Evolutionary conservation across 2,888 invertebrate genomes (phyloP).

Genomic region (Oscheius onirici): DNA sequence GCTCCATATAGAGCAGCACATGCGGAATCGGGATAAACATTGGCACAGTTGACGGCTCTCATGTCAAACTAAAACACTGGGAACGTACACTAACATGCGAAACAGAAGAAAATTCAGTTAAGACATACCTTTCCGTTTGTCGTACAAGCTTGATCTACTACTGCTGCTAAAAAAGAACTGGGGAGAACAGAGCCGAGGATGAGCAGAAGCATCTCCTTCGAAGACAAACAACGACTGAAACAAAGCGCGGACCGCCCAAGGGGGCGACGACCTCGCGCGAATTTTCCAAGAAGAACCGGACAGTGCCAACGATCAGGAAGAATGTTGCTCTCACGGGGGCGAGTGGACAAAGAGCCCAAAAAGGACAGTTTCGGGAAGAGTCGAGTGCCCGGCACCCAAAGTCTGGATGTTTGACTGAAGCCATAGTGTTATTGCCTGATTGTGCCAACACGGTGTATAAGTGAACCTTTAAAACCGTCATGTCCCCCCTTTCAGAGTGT

Average conservation of each 20-base stretch:
- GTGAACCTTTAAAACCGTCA: not conserved
- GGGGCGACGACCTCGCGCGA: no score
- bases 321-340: not conserved
- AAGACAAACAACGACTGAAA: slow-evolving; percentile 18
- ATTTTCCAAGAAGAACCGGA: no score
- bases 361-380: not conserved
- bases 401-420: no score
- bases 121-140: slow-evolving; percentile 30
- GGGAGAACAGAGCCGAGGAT: not conserved
- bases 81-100: not conserved
- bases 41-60: slow-evolving; percentile 45
- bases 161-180: not conserved
- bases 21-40: slow-evolving; percentile 45
- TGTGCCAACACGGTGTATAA: no score
- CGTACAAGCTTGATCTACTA: slow-evolving; percentile 26
- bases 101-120: not conserved
- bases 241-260: slow-evolving; percentile 19
- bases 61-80: slow-evolving; percentile 36
- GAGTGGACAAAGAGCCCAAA: not conserved
- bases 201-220: slow-evolving; percentile 12
- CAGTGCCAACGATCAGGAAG: no score
- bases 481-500: not conserved
- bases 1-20: slow-evolving; percentile 41
- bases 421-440: no score
- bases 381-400: not conserved